A percentile compares a stretch with the other conserved stretches of the same genome.
Evolutionary conservation across 1,140 invertebrate genomes (phyloP).

Genomic region (Pentalonia nigronervosa): DNA sequence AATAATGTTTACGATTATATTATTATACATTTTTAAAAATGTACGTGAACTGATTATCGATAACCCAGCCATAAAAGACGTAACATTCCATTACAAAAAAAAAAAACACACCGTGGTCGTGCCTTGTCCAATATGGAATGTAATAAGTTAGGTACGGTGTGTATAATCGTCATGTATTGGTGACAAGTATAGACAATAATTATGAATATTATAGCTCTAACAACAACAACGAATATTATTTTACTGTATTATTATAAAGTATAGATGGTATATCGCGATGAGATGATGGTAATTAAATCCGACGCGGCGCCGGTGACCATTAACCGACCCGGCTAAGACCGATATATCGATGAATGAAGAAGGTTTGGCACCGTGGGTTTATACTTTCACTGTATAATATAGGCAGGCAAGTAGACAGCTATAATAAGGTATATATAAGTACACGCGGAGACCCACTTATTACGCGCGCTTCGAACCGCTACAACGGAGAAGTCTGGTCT

Average conservation of each 20-base stretch:
- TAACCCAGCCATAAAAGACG: neutral
- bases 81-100: neutral
- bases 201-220: neutral
- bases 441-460: conserved; percentile 49
- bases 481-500: conserved; percentile 8
- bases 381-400: conserved; percentile 46
- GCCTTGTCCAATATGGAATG: neutral
- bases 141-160: no score
- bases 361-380: conserved; percentile 55
- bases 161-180: neutral
- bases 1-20: neutral
- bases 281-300: neutral
- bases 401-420: neutral
- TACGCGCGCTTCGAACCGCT: neutral
- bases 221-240: neutral
- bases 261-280: neutral
- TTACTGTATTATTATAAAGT: neutral
- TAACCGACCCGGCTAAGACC: neutral
- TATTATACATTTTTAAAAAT: neutral
- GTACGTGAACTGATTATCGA: neutral
- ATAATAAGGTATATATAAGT: neutral
- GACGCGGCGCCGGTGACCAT: neutral
- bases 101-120: neutral
- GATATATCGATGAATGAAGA: conserved; percentile 46
- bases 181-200: neutral